A percentile compares a stretch with the other conserved stretches of the same genome.
Evolutionary conservation across 92 coral and sea anemone genomes (phyloP).

Genomic region (Metridium senile): DNA sequence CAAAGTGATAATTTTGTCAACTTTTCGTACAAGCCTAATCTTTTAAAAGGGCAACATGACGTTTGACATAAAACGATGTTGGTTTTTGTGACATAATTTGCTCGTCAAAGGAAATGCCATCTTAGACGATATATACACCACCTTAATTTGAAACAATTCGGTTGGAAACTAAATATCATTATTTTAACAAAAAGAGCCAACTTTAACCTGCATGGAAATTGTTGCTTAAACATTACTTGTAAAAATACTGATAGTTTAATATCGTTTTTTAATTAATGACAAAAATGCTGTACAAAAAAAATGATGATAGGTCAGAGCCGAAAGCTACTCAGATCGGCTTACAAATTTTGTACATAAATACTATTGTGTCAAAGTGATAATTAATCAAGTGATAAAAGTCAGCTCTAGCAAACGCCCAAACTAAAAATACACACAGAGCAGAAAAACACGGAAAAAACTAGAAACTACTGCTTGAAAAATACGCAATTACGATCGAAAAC

Average conservation of each 20-base stretch:
- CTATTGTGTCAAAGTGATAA: neutral
- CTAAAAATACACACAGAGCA: neutral
- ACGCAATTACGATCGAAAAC: neutral
- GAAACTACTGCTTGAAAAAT: neutral
- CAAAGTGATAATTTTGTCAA: slow-evolving; percentile 36
- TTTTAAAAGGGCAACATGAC: slow-evolving; percentile 31
- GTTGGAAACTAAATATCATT: neutral
- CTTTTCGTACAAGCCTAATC: slow-evolving; percentile 25
- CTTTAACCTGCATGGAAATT: neutral
- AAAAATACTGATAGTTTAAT: neutral
- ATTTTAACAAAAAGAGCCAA: neutral
- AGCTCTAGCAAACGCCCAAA: neutral
- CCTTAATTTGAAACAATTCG: neutral
- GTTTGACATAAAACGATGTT: neutral
- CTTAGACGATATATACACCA: neutral
- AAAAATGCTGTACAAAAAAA: too few relatives aligned
- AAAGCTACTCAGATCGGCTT: neutral
- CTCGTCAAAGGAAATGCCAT: neutral
- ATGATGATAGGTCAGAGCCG: neutral
- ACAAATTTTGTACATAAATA: neutral
- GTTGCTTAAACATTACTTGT: neutral
- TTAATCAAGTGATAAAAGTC: neutral
- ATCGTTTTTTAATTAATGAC: too few relatives aligned
- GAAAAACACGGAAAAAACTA: neutral
- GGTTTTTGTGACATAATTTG: slow-evolving; percentile 15